Conservation (phyloP, 1,140 invertebrate species). For the Trissolcus basalis region DNA sequence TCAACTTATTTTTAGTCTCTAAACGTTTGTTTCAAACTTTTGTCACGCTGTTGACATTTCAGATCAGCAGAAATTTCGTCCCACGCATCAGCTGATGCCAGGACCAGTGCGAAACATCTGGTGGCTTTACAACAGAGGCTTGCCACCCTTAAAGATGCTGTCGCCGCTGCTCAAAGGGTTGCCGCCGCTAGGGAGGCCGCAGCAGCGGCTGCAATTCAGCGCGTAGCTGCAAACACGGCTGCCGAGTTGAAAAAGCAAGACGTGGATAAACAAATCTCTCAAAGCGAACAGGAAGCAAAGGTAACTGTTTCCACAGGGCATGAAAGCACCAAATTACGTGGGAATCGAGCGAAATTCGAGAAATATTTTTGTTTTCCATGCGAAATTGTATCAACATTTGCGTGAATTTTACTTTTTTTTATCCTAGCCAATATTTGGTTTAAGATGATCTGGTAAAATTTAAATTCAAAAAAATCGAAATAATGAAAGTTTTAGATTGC, state of each 20-base stretch:
- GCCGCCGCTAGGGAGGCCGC: constrained; percentile 72
- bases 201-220: constrained; percentile 73
- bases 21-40: too few species aligned
- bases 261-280: constrained; percentile 72
- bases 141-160: constrained; percentile 72
- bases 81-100: constrained; percentile 66
- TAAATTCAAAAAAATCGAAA: too few species aligned
- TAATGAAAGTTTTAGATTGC: too few species aligned
- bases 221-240: constrained; percentile 71
- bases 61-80: constrained; percentile 72
- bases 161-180: constrained; percentile 72
- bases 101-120: constrained; percentile 70
- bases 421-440: too few species aligned
- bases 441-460: too few species aligned
- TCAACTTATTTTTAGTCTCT: too few species aligned
- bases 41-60: constrained; percentile 2
- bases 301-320: constrained; percentile 43
- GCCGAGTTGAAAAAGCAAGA: constrained; percentile 74
- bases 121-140: constrained; percentile 73
- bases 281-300: constrained; percentile 72
- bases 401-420: too few species aligned
- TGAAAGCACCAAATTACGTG: not conserved
- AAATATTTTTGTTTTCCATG: too few species aligned
- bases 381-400: too few species aligned
- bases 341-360: not conserved